Evolutionary conservation across 2,888 invertebrate species (phyloP).

Genomic region (Latrodectus hesperus): DNA sequence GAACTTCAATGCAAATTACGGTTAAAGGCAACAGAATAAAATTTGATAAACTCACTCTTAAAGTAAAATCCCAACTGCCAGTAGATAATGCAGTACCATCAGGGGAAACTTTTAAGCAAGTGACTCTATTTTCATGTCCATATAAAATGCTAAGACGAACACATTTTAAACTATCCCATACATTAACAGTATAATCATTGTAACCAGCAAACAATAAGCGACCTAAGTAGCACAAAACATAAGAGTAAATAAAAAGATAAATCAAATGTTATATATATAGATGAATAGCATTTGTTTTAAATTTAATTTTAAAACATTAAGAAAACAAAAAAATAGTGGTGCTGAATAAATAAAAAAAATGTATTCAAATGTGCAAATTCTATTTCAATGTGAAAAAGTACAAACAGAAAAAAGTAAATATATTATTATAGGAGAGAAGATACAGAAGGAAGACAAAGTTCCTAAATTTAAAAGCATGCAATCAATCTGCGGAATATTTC

Average conservation of each 20-base stretch:
- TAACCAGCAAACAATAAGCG: constrained; percentile 98
- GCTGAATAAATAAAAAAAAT: too few relatives aligned
- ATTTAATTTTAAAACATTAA: neutral
- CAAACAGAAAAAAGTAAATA: too few relatives aligned
- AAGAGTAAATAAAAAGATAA: neutral
- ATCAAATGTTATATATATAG: neutral
- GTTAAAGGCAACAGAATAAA: neutral
- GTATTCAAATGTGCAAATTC: too few relatives aligned
- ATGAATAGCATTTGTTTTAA: neutral
- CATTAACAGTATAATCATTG: constrained; percentile 98
- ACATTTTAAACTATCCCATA: constrained; percentile 98
- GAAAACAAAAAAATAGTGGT: too few relatives aligned
- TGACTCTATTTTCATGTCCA: constrained; percentile 96
- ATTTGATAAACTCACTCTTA: constrained; percentile 81
- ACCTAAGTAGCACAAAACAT: constrained; percentile 77
- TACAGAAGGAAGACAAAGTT: too few relatives aligned
- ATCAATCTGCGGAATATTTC: too few relatives aligned
- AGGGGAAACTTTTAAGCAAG: constrained; percentile 92
- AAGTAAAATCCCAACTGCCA: constrained; percentile 96
- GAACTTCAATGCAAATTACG: neutral
- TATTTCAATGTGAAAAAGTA: too few relatives aligned
- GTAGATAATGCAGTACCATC: constrained; percentile 98
- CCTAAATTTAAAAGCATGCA: too few relatives aligned
- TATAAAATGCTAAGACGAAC: constrained; percentile 90
- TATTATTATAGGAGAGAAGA: too few relatives aligned